A percentile compares a stretch with the other conserved stretches of the same genome.
Evolutionary conservation across 2,113 vertebrate species (phyloP).

Genomic region (Agapornis roseicollis): DNA sequence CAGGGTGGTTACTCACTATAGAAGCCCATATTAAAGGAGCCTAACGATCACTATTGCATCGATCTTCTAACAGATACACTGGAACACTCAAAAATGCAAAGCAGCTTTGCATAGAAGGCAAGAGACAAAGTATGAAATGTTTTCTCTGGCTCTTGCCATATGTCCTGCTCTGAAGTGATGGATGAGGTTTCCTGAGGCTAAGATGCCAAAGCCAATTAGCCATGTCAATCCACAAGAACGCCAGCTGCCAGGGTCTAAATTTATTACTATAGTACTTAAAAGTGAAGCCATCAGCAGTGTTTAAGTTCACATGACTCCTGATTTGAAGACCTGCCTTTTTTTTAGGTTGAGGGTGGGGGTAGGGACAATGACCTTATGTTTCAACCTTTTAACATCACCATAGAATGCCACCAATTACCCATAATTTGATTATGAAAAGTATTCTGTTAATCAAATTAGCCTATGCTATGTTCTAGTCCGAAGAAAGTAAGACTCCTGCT

Average conservation of each 20-base stretch:
- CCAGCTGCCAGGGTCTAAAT: constrained; percentile 67
- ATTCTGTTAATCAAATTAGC: constrained; percentile 61
- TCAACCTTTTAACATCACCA: constrained; percentile 43
- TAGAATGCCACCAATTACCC: constrained; percentile 16
- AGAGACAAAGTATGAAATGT: constrained; percentile 64
- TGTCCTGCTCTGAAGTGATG: constrained; percentile 52
- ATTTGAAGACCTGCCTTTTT: constrained; percentile 54
- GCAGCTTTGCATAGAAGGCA: constrained; percentile 32
- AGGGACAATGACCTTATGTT: constrained; percentile 54
- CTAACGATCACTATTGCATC: background rate
- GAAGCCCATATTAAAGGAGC: background rate
- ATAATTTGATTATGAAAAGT: constrained; percentile 56
- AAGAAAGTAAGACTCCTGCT: constrained; percentile 28
- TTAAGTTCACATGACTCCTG: constrained; percentile 58
- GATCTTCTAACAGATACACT: background rate
- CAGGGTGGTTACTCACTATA: background rate
- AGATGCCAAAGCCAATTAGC: constrained; percentile 75
- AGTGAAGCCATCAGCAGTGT: constrained; percentile 59
- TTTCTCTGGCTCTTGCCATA: constrained; percentile 58
- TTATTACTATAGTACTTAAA: constrained; percentile 69
- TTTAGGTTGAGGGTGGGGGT: constrained; percentile 36
- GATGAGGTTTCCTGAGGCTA: constrained; percentile 71
- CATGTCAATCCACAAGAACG: constrained; percentile 69
- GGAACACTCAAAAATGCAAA: constrained; percentile 9
- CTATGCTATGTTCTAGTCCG: constrained; percentile 40